Base-by-base conservation (phyloP, 92 coral and sea anemone species). In the Micromussa lordhowensis region DNA sequence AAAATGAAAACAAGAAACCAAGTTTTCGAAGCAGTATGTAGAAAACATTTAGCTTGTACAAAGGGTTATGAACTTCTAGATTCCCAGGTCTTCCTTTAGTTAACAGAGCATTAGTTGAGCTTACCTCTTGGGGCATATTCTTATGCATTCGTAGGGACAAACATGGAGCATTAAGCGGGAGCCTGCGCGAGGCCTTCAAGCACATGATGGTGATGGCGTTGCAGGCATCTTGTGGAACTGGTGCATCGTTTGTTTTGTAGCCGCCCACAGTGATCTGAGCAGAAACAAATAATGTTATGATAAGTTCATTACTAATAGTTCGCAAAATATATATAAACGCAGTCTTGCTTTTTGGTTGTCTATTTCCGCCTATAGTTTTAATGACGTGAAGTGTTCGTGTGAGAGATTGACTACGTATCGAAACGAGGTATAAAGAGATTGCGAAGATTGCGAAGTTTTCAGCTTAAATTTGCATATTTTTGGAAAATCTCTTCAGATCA, bases 161-260 rank as follows among this genome's bases (percentile, higher is more conserved):
- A 70, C 98, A 95, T 10, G 98, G 98, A 40, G 96, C 96, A 83
- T 89, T 93, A 7, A 95, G 91, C 28, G 98, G 98, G 5, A 95
- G 90, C 10, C 98, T 85, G 85, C 98, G 94, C 12, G 98, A 90
- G 59, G 98, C 96, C 77, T 95, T 95, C 44, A 95, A 80, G 59
- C 98, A 95, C 96, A 93, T 84, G 71, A 83, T 12, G 3, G 98
- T 95, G 44, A 95, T 86, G 35, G 70, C 87, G 36, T 95, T 95
- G 71, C 94, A 88, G 4, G 86, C 96, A 70, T 86, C 85, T 63
- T 82, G 61, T 3, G 92, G 87, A 7, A 18, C 77, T 1, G 49
- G 26, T 30, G 73, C 92, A 14, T 89, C 92, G 29, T 86, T 84
- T 3, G 96, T 88, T 66, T 93, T 91, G 92, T 95, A 93, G 29